phyloP scores from a whole-genome alignment of 2,797 vertebrate species.

The Spinibarbus caldwelli region DNA sequence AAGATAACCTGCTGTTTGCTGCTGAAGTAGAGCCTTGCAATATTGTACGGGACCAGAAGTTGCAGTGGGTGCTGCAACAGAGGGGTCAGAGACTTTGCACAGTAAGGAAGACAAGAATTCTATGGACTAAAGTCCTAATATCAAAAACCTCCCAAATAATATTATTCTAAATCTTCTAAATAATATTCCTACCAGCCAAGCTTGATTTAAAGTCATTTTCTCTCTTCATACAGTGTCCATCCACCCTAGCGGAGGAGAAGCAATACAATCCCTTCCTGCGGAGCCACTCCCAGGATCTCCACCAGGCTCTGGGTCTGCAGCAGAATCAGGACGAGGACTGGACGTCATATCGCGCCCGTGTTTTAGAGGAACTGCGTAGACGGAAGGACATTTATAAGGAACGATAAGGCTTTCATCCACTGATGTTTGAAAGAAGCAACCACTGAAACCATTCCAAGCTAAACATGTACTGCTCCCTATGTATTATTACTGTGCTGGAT shows the following conservation, averaged over 20 bases:
- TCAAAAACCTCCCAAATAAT: not conserved
- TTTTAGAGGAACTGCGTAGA: constrained; percentile 87
- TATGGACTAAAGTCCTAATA: not conserved
- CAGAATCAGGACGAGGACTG: constrained; percentile 78
- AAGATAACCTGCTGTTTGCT: constrained; percentile 94
- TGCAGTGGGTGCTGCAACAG: constrained; percentile 80
- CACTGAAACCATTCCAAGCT: constrained; percentile 33
- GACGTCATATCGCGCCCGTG: constrained; percentile 83
- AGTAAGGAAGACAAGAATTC: constrained; percentile 66
- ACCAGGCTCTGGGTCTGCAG: constrained; percentile 84
- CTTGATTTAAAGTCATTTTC: not conserved
- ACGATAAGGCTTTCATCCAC: constrained; percentile 69
- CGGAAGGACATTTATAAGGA: constrained; percentile 89
- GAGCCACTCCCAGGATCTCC: constrained; percentile 85
- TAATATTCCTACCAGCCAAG: not conserved
- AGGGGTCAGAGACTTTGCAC: constrained; percentile 80
- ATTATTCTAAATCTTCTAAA: not conserved
- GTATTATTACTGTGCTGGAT: not conserved
- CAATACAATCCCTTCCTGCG: constrained; percentile 94
- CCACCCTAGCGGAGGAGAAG: constrained; percentile 90
- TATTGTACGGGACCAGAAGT: constrained; percentile 77
- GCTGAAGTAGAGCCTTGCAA: constrained; percentile 89
- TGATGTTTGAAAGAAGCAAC: not conserved
- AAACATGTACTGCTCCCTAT: not conserved
- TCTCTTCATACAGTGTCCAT: constrained; percentile 82